A percentile compares a stretch with the other conserved stretches of the same genome.
phyloP scores from a whole-genome alignment of 2,113 vertebrate species.

The Strix aluco region DNA sequence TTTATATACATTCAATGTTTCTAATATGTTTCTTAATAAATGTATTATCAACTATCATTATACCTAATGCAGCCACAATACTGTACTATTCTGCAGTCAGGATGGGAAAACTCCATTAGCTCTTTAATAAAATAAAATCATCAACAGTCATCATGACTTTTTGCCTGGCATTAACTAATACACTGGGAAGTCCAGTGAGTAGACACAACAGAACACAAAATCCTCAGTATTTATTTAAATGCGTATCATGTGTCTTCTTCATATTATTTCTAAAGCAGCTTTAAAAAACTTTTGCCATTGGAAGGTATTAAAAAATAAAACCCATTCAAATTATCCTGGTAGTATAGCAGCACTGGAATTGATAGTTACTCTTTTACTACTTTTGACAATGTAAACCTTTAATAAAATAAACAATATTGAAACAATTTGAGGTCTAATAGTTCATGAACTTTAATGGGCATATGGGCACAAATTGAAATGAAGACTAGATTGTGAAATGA shows the following conservation, averaged over 20 bases:
- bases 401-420: constrained; percentile 72
- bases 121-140: constrained; percentile 64
- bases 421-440: constrained; percentile 72
- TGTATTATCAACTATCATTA: constrained; percentile 67
- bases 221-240: constrained; percentile 65
- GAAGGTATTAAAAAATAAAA: constrained; percentile 65
- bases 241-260: constrained; percentile 62
- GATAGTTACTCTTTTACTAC: constrained; percentile 50
- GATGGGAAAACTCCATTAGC: constrained; percentile 29
- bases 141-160: constrained; percentile 53
- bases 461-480: constrained; percentile 30
- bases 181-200: constrained; percentile 61
- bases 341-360: constrained; percentile 79
- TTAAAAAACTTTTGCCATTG: constrained; percentile 59
- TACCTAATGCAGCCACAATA: constrained; percentile 69
- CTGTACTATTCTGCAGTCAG: constrained; percentile 68
- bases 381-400: constrained; percentile 80
- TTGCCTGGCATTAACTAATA: constrained; percentile 49
- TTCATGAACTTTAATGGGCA: constrained; percentile 37
- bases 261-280: constrained; percentile 79
- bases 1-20: constrained; percentile 76
- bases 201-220: constrained; percentile 69
- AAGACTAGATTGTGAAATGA: constrained; percentile 54
- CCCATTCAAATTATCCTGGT: constrained; percentile 67
- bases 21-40: constrained; percentile 71